Base-by-base conservation (phyloP, 2,113 vertebrate species). In the Callocephalon fimbriatum region DNA sequence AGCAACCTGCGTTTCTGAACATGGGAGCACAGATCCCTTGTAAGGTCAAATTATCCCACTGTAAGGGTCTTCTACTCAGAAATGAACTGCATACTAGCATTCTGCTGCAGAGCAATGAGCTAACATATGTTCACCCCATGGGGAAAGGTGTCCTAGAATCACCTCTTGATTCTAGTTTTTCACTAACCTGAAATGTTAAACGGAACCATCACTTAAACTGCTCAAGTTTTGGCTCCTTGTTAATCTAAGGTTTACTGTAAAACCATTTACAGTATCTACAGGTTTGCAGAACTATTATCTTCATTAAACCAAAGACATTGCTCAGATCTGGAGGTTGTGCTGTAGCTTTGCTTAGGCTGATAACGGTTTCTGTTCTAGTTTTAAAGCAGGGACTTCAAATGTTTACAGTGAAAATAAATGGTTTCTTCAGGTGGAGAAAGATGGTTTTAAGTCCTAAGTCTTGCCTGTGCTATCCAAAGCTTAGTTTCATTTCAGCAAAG, bases 1-100 rank as follows among this genome's bases (percentile, higher is more conserved):
- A 92, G 17, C 23, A 63, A 29, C 63, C 50, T 74, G 50, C 25
- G 19, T 93, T 83, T 70, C 53, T 83, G 67, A 73, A 91, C n/a
- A 15, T 70, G 42, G 21, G n/a, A 86, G 59, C 45, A 26, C 9
- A 32, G 23, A 77, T 62, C 26, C 20, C 18, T 80, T 74, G 32
- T 35, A 51, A 50, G 31, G 70, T 61, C n/a, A 51, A 75, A 42
- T 72, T 21, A 22, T 35, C 31, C 35, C 48, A 5, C 35, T 44
- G 54, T 25, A 73, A 58, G 32, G 26, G 16, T 50, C 38, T 89
- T 85, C 27, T 63, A 10, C 56, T 50, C 10, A 42, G 76, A 80
- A 72, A 51, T 59, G 59, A 87, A 44, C 27, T 21, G 23, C 48
- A 16, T 19, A 3, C 32, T 23, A 53, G 59, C 25, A 4, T 2